Evolutionary conservation across 2,888 invertebrate species (phyloP), one percentile per base, ranked within the genome.

Genomic region (Euspilapteryx auroguttella): DNA sequence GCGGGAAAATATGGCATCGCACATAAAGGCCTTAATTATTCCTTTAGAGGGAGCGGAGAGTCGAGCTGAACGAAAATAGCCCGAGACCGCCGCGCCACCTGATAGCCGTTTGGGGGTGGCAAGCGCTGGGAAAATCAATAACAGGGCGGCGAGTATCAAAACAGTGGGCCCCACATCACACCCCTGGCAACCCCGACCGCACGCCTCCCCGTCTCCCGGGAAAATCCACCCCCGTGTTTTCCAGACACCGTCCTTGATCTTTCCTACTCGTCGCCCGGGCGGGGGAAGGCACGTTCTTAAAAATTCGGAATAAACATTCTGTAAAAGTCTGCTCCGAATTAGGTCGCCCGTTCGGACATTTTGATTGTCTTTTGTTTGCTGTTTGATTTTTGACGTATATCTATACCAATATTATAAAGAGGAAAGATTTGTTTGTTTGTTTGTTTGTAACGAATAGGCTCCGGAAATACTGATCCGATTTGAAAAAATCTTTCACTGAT

Each of bases 201-300:
- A 42, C 29, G 38, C 24, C 32, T 12, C 36, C 53, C 51, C 51
- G 55, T 62, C 64, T 62, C 68, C 69, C 68, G 68, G 69, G 75
- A 65, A 66, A 66, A 71, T 61, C 62, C 69, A 56, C 61, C 66
- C 73, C 49, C 63, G 55, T 68, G 68, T 69, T 73, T 69, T 66
- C 69, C 71, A 75, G 75, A 75, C 75, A 49, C 63, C 73, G 75
- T 64, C 75, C 75, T 75, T 75, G 75, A 75, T 73, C 63, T 62
- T 59, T 64, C 66, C 49, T 13, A 25, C 23, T 12, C 13, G 14
- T 8, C 47, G 55, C 55, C 59, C 56, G 59, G 62, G 57, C 55
- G 53, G 22, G n/a, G n/a, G n/a, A n/a, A n/a, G n/a, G n/a, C n/a
- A n/a, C n/a, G n/a, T 22, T 24, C 24, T 27, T 13, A 15, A 45